These are phyloP conservation scores for Ischnus inquisitorius DNA, from an alignment of 2,888 invertebrate genomes.

Conservation along the genomic window DNA sequence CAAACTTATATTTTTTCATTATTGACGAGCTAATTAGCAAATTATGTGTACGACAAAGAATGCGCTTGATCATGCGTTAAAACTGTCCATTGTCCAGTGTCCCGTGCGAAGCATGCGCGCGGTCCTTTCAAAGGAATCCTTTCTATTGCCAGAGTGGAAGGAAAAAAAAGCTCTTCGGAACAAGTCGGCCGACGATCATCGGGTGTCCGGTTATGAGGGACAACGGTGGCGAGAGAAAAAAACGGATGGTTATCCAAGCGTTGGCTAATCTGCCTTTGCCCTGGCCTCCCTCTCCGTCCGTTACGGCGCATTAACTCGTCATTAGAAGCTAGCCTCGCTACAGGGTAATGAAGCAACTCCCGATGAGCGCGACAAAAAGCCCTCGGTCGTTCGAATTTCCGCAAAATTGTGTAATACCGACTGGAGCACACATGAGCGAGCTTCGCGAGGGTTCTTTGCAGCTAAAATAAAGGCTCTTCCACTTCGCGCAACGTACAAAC, in stretches of 20 bases:
- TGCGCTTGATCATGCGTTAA: constrained; percentile 49
- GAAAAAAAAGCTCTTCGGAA: constrained; percentile 17
- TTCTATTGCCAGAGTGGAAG: constrained; percentile 16
- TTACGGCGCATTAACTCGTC: constrained; percentile 63
- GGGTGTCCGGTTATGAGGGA: constrained; percentile 46
- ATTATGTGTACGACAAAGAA: constrained; percentile 7
- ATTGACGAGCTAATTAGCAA: constrained; percentile 42
- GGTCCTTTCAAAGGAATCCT: constrained; percentile 33
- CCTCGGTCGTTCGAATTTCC: constrained; percentile 30
- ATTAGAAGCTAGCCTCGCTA: constrained; percentile 63
- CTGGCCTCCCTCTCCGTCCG: constrained; percentile 25
- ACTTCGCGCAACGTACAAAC: background rate
- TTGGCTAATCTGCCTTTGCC: constrained; percentile 63
- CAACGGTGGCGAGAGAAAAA: constrained; percentile 38
- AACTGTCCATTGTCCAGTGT: constrained; percentile 47
- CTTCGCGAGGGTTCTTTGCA: constrained; percentile 2
- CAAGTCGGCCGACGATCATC: constrained; percentile 60
- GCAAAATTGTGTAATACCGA: constrained; percentile 22
- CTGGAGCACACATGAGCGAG: constrained; percentile 12
- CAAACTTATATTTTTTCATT: background rate
- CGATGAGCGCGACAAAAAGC: constrained; percentile 59
- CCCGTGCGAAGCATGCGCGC: constrained; percentile 30
- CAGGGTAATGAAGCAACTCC: constrained; percentile 53
- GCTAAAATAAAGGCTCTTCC: constrained; percentile 4
- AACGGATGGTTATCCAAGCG: constrained; percentile 56